phyloP scores from a whole-genome alignment of 2,888 invertebrate genomes.

The Adela reaumurella region DNA sequence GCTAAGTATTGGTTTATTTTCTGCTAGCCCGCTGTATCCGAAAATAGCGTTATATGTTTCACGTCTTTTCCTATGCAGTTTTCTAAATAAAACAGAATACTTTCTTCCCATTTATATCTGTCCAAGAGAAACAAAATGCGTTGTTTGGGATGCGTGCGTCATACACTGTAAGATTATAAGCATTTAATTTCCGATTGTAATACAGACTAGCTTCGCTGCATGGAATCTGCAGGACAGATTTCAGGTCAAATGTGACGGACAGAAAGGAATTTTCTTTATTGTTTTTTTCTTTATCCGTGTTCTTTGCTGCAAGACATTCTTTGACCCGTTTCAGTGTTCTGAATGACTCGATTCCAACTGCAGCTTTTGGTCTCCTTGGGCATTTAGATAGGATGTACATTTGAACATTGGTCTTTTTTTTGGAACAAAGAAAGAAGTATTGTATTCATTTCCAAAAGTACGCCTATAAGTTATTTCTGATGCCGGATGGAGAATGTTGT shows the following conservation, averaged over 20 bases:
- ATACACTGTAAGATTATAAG: background rate
- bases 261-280: background rate
- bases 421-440: no score
- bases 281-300: background rate
- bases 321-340: no score
- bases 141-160: slow-evolving; percentile 5
- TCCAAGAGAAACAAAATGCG: slow-evolving; percentile 1
- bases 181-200: background rate
- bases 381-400: no score
- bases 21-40: slow-evolving; percentile 4
- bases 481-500: no score
- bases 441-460: no score
- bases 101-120: slow-evolving; percentile 5
- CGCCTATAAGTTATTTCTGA: no score
- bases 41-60: background rate
- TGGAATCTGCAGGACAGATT: background rate
- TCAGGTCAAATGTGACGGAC: background rate
- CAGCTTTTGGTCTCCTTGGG: no score
- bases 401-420: no score
- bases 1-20: slow-evolving; percentile 5
- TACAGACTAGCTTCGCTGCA: background rate
- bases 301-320: background rate
- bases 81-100: slow-evolving; percentile 2
- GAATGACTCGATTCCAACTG: no score
- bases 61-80: background rate